A percentile compares a stretch with the other conserved stretches of the same genome.
phyloP scores from a whole-genome alignment of 1,140 invertebrate species.

The Dermatophagoides farinae region DNA sequence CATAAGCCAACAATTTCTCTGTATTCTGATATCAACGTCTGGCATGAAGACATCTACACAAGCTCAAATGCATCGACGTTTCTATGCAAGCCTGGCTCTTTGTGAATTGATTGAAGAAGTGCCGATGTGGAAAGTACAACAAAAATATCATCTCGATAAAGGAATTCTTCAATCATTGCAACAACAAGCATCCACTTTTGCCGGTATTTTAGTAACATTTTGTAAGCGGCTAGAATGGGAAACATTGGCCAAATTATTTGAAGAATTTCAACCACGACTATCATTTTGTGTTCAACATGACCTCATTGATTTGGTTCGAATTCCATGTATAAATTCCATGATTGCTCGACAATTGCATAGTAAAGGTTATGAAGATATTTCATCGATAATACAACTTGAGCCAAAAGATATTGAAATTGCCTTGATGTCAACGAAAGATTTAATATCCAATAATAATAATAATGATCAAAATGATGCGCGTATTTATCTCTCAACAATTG shows the following conservation, averaged over 20 bases:
- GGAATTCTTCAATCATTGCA: slow-evolving; percentile 76
- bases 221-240: slow-evolving; percentile 80
- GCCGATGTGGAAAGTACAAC: slow-evolving; percentile 49
- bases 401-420: slow-evolving; percentile 46
- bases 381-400: slow-evolving; percentile 51
- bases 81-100: slow-evolving; percentile 75
- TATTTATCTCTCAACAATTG: neutral
- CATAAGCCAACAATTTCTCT: slow-evolving; percentile 64
- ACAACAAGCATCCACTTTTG: slow-evolving; percentile 83
- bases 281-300: slow-evolving; percentile 84
- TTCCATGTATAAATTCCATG: slow-evolving; percentile 60
- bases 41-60: slow-evolving; percentile 37
- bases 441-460: neutral
- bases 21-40: slow-evolving; percentile 39
- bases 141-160: slow-evolving; percentile 61
- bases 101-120: slow-evolving; percentile 82
- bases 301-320: slow-evolving; percentile 66
- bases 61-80: slow-evolving; percentile 38
- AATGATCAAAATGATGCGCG: neutral
- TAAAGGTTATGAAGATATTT: slow-evolving; percentile 53
- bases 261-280: slow-evolving; percentile 76
- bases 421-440: slow-evolving; percentile 43
- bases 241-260: slow-evolving; percentile 65
- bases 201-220: slow-evolving; percentile 84
- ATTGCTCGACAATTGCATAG: slow-evolving; percentile 64